phyloP scores from a whole-genome alignment of 2,113 vertebrate species.

The Reinhardtius hippoglossoides region DNA sequence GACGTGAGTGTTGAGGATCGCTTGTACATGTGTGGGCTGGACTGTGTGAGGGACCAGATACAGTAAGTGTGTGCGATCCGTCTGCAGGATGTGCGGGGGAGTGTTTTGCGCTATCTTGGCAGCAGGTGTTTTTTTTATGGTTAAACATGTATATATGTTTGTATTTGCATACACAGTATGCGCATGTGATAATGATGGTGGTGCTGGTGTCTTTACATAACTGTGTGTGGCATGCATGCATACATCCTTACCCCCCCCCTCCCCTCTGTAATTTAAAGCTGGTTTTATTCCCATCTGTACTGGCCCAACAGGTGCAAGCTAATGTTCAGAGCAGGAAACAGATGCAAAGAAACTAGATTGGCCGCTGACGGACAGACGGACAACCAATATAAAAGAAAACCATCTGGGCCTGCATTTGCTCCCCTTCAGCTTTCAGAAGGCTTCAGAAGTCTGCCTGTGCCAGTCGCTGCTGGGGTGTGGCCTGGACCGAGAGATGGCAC shows the following conservation, averaged over 20 bases:
- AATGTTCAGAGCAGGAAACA: slow-evolving; percentile 51
- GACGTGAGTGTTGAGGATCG: slow-evolving; percentile 34
- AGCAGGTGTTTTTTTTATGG: slow-evolving; percentile 44
- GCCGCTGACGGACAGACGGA: slow-evolving; percentile 31
- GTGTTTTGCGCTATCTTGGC: slow-evolving; percentile 39
- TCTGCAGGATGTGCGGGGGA: slow-evolving; percentile 48
- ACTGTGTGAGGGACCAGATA: slow-evolving; percentile 16
- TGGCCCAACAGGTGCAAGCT: slow-evolving; percentile 35
- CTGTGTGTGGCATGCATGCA: slow-evolving; percentile 37
- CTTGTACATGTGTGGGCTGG: slow-evolving; percentile 40
- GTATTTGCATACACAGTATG: slow-evolving; percentile 45
- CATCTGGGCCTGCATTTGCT: slow-evolving; percentile 46
- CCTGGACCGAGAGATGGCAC: slow-evolving; percentile 48
- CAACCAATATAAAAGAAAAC: slow-evolving; percentile 41
- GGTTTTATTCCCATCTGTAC: slow-evolving; percentile 47
- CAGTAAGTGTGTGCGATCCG: slow-evolving; percentile 22
- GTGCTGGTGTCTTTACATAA: slow-evolving; percentile 30
- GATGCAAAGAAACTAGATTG: slow-evolving; percentile 32
- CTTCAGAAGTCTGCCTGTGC: slow-evolving; percentile 30
- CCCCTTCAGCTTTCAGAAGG: slow-evolving; percentile 31
- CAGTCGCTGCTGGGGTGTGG: slow-evolving; percentile 62
- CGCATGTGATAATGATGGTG: slow-evolving; percentile 21
- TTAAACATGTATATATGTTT: slow-evolving; percentile 39
- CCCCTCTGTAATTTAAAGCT: slow-evolving; percentile 24
- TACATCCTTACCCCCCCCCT: background rate